Evolutionary conservation across 2,113 vertebrate genomes (phyloP), one percentile per base, ranked within the genome.

Genomic region (Entosphenus tridentatus): DNA sequence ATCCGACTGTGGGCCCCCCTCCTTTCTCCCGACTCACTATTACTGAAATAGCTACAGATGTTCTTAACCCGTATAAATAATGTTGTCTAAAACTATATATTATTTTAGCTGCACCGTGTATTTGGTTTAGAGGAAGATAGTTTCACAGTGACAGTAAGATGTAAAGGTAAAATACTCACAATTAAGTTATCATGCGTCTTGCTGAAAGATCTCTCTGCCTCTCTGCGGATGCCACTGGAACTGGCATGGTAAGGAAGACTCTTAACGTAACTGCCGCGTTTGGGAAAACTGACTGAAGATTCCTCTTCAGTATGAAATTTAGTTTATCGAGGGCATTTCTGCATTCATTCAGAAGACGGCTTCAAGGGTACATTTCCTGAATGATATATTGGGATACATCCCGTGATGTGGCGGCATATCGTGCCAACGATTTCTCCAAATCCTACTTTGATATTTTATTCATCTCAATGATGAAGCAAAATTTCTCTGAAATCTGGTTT

Each of bases 341-440:
- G 55, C 21, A 14, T 17, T 68, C 71, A 55, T 68, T 59, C 10
- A 72, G 70, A 62, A 72, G 56, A 62, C 57, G 67, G 72, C 72
- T 72, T 56, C 68, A 69, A 56, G 70, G 70, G 59, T 73, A 71
- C 10, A 71, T 73, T 69, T 73, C 70, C 54, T 73, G 70, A 71
- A 71, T 73, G 68, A 71, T 73, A 56, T 68, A 57, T 56, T 67
- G 62, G 57, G 67, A 68, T 68, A 72, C 17, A 39, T 72, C 72
- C 57, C 67, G 18, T 67, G 67, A 70, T 68, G 72, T 56, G 9
- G 57, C 14, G 56, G 67, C 72, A 72, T 72, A 72, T 56, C 62
- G 68, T 54, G 69, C 71, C 56, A 71, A 70, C 14, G 70, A 73
- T 67, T 73, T 70, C 72, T 67, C 72, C 70, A 73, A 17, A 55